These are phyloP conservation scores for Thysanoteuthis rhombus DNA, from an alignment of 2,888 invertebrate genomes.

Conservation along the genomic window DNA sequence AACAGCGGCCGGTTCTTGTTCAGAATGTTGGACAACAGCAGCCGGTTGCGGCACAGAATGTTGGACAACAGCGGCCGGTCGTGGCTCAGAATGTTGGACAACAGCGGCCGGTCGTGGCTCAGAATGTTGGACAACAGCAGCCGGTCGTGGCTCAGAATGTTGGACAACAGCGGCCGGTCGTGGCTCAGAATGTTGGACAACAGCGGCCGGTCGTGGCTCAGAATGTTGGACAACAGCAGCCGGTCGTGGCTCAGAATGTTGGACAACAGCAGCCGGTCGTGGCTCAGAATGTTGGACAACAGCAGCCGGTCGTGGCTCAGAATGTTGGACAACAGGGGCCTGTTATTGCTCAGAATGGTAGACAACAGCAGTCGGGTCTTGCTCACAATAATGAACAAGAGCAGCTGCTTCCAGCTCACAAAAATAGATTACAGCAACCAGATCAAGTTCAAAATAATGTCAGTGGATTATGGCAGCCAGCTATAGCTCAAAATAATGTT, in stretches of 20 bases:
- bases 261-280: neutral
- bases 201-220: neutral
- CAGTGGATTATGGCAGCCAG: neutral
- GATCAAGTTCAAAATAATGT: neutral
- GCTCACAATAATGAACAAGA: neutral
- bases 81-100: no score
- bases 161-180: neutral
- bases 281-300: neutral
- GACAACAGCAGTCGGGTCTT: neutral
- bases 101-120: no score
- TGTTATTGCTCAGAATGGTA: neutral
- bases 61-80: no score
- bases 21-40: neutral
- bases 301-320: neutral
- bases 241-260: neutral
- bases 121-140: no score
- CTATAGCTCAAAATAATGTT: neutral
- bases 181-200: neutral
- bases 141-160: no score
- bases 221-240: neutral
- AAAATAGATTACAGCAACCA: neutral
- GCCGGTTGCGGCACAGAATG: no score
- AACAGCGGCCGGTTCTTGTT: neutral
- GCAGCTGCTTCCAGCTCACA: neutral
- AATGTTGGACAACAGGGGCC: neutral